These are phyloP conservation scores for Cinclus mexicanus DNA, from an alignment of 2,113 vertebrate species.

Conservation along the genomic window DNA sequence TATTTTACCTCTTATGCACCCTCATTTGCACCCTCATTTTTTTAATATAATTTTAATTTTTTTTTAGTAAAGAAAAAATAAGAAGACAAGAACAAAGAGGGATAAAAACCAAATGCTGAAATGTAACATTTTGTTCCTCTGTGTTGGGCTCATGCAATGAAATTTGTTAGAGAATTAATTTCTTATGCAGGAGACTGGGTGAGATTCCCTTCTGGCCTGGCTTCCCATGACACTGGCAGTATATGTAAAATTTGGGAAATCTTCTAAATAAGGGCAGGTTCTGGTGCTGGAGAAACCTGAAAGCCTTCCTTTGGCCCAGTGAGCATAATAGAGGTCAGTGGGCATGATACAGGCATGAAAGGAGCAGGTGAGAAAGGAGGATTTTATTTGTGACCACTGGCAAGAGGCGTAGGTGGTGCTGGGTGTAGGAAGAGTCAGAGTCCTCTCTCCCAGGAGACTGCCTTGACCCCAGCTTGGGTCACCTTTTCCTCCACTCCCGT, in stretches of 20 bases:
- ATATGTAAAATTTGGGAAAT: not conserved
- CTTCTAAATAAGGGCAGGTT: not conserved
- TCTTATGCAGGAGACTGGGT: not conserved
- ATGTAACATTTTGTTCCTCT: not conserved
- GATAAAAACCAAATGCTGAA: not conserved
- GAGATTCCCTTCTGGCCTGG: not conserved
- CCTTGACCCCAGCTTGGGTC: not conserved
- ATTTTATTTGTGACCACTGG: not conserved
- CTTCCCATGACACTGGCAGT: not conserved
- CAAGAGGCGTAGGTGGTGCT: not conserved
- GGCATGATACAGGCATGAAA: not conserved
- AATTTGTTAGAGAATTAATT: not conserved
- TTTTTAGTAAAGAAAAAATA: not conserved
- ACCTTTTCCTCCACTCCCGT: not conserved
- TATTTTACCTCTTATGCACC: not conserved
- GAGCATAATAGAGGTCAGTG: not conserved
- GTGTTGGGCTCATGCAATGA: accelerated
- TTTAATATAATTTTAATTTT: not conserved
- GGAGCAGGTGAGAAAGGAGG: not conserved
- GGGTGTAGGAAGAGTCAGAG: not conserved
- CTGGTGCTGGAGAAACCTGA: not conserved
- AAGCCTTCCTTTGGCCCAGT: not conserved
- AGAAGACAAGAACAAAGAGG: not conserved
- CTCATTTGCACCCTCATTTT: not conserved
- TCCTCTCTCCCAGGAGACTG: not conserved